These are phyloP conservation scores for Mycteria americana DNA, from an alignment of 2,797 vertebrate species.

Conservation along the genomic window DNA sequence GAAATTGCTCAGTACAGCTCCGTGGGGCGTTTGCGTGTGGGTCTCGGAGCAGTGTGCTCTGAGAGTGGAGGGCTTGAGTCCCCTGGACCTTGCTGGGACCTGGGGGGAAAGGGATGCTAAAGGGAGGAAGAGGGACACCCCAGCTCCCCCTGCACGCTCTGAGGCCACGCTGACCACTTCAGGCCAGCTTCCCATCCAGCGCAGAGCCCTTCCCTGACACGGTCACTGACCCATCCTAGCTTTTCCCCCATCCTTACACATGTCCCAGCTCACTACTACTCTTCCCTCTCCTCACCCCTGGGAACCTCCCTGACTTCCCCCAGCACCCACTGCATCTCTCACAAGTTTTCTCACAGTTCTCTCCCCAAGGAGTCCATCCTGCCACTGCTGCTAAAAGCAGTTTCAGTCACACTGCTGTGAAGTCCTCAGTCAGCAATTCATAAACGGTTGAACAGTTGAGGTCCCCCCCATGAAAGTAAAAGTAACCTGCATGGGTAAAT, in stretches of 20 bases:
- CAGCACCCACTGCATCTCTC: neutral
- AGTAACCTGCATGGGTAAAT: neutral
- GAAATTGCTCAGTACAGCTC: neutral
- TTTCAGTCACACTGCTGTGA: neutral
- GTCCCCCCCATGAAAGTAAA: neutral
- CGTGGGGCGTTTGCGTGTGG: fast-evolving
- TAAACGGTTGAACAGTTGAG: neutral
- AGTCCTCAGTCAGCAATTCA: neutral
- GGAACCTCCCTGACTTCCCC: neutral
- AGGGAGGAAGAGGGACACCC: neutral
- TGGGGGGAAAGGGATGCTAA: neutral
- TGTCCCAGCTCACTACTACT: neutral
- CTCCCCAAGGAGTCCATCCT: neutral
- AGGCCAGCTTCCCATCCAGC: neutral
- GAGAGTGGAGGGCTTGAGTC: neutral
- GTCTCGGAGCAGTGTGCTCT: neutral
- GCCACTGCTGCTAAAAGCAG: neutral
- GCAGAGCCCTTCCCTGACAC: neutral
- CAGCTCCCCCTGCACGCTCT: neutral
- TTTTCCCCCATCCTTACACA: neutral
- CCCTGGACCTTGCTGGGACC: neutral
- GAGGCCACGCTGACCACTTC: neutral
- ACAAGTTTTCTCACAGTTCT: neutral
- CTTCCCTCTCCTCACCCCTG: neutral
- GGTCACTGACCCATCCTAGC: neutral